phyloP scores from a whole-genome alignment of 2,113 vertebrate genomes.

The Aspiorhynchus laticeps region DNA sequence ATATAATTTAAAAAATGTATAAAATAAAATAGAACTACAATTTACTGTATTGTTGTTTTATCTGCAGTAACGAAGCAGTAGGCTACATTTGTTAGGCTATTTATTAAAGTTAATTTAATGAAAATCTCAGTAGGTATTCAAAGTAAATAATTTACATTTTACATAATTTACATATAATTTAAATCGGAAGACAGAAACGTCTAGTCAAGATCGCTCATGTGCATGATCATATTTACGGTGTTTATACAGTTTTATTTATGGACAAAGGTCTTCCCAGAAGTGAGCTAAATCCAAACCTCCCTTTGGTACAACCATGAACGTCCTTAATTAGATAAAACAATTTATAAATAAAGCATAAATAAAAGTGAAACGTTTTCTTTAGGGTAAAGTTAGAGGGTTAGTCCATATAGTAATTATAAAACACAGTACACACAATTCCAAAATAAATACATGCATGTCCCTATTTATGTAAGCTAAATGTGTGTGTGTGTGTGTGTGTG shows the following conservation, averaged over 20 bases:
- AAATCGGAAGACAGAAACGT: background rate
- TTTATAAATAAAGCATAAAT: background rate
- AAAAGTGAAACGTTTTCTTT: background rate
- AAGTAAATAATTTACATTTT: background rate
- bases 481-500: background rate
- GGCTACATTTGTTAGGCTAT: no score
- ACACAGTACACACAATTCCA: background rate
- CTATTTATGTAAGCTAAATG: background rate
- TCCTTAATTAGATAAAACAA: background rate
- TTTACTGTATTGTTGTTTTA: background rate
- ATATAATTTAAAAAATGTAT: background rate
- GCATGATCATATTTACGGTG: background rate
- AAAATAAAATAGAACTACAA: background rate
- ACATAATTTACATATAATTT: background rate
- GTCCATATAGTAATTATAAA: background rate
- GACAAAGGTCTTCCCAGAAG: background rate
- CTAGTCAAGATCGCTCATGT: background rate
- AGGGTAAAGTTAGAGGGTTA: background rate
- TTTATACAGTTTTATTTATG: background rate
- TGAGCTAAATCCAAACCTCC: background rate
- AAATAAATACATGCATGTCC: background rate
- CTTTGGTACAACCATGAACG: background rate
- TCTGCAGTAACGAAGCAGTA: no score
- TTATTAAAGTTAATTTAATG: background rate
- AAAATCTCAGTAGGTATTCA: background rate